A percentile compares a stretch with the other conserved stretches of the same genome.
Evolutionary conservation across 2,888 invertebrate genomes (phyloP).

Genomic region (Phengaris arion): DNA sequence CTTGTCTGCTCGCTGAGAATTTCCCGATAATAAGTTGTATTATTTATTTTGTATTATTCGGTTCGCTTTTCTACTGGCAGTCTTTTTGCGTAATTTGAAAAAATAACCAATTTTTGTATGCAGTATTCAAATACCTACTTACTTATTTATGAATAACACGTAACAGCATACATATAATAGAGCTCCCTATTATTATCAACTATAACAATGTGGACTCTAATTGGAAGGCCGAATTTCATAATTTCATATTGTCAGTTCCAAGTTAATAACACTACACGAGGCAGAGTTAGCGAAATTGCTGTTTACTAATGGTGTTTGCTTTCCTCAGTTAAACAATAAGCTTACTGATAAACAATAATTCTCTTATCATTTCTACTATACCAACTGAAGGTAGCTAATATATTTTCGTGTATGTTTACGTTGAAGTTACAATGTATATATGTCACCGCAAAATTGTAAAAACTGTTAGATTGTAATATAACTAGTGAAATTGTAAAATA

Average conservation of each 20-base stretch:
- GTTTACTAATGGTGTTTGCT: slow-evolving; percentile 17
- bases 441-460: too few species aligned
- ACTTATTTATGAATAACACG: not conserved
- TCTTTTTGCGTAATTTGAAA: not conserved
- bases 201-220: slow-evolving; percentile 4
- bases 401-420: too few species aligned
- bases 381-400: too few species aligned
- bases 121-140: not conserved
- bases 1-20: slow-evolving; percentile 6
- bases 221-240: slow-evolving; percentile 1
- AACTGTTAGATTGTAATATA: too few species aligned
- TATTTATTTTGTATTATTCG: not conserved
- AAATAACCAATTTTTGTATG: not conserved
- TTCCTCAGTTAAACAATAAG: slow-evolving; percentile 19
- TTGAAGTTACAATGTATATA: too few species aligned
- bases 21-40: not conserved
- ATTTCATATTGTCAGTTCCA: slow-evolving; percentile 23
- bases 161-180: not conserved
- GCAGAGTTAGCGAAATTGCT: not conserved
- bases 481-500: too few species aligned
- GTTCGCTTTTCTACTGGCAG: not conserved
- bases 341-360: slow-evolving; percentile 5
- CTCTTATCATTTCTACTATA: not conserved
- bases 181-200: slow-evolving; percentile 5
- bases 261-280: not conserved